Evolutionary conservation across 1,140 invertebrate genomes (phyloP).

Genomic region (Drosophila arawakana): DNA sequence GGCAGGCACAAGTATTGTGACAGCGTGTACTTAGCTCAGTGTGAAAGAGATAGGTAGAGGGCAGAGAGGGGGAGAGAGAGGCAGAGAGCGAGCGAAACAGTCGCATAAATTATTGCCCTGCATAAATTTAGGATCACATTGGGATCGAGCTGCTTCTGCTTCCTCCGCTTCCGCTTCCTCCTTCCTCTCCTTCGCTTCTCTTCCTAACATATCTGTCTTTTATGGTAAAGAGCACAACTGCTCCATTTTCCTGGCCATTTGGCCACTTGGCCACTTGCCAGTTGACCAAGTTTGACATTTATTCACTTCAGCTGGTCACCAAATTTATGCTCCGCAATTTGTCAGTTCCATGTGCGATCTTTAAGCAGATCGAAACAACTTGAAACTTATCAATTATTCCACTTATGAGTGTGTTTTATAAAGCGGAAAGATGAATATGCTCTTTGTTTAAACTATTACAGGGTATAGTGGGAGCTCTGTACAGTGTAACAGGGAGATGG

Average conservation of each 20-base stretch:
- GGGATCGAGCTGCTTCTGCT: constrained; percentile 31
- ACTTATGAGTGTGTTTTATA: neutral
- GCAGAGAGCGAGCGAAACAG: neutral
- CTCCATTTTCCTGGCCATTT: constrained; percentile 50
- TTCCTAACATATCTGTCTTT: constrained; percentile 68
- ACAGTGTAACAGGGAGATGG: too few species aligned
- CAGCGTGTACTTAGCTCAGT: constrained; percentile 2
- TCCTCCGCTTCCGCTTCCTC: constrained; percentile 28
- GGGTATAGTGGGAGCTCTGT: too few species aligned
- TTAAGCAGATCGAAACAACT: neutral
- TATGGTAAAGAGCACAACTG: constrained; percentile 52
- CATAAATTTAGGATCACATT: constrained; percentile 47
- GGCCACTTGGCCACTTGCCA: constrained; percentile 25
- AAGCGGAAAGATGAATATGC: neutral
- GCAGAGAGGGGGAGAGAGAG: neutral
- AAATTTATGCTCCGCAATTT: constrained; percentile 71
- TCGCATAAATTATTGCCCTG: constrained; percentile 26
- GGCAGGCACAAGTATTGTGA: constrained; percentile 8
- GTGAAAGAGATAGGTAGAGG: neutral
- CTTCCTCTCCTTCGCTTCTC: constrained; percentile 33
- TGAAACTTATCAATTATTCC: constrained; percentile 5
- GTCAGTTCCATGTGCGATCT: constrained; percentile 69
- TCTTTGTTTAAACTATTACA: neutral
- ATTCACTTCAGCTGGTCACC: constrained; percentile 21
- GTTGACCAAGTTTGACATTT: constrained; percentile 56